These are phyloP conservation scores for Callosobruchus maculatus DNA, from an alignment of 2,888 invertebrate genomes.

Conservation along the genomic window DNA sequence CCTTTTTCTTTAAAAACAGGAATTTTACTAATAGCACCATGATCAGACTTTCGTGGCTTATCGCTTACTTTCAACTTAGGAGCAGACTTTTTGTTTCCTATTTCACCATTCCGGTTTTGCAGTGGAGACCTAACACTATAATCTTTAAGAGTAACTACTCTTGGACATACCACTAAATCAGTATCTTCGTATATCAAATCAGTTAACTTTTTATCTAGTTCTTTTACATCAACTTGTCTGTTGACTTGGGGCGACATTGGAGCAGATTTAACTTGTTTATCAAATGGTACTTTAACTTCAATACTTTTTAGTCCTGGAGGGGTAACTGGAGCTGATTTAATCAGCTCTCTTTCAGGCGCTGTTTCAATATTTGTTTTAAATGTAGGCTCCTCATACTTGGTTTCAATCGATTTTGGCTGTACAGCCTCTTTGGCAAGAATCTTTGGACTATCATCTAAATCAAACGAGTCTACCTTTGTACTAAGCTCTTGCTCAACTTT, in stretches of 20 bases:
- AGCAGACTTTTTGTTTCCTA: conserved; percentile 22
- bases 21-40: conserved; percentile 38
- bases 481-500: neutral
- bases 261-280: conserved; percentile 10
- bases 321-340: conserved; percentile 20
- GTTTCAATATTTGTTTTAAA: neutral
- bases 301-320: conserved; percentile 6
- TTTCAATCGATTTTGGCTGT: neutral
- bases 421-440: neutral
- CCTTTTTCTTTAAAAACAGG: conserved; percentile 41
- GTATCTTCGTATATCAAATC: conserved; percentile 61
- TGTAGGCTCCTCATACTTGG: neutral
- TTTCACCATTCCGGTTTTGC: conserved; percentile 33
- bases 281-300: neutral
- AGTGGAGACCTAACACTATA: conserved; percentile 38
- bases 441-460: neutral
- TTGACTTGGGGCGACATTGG: conserved; percentile 21
- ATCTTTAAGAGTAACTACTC: conserved; percentile 39
- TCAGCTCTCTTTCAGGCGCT: neutral
- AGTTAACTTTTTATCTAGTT: conserved; percentile 49
- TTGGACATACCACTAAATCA: conserved; percentile 27
- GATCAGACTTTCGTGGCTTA: conserved; percentile 37
- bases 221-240: conserved; percentile 36
- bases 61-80: conserved; percentile 41
- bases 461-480: neutral